These are phyloP conservation scores for Agonopterix alstromeriana DNA, from an alignment of 2,888 invertebrate genomes.

Conservation along the genomic window DNA sequence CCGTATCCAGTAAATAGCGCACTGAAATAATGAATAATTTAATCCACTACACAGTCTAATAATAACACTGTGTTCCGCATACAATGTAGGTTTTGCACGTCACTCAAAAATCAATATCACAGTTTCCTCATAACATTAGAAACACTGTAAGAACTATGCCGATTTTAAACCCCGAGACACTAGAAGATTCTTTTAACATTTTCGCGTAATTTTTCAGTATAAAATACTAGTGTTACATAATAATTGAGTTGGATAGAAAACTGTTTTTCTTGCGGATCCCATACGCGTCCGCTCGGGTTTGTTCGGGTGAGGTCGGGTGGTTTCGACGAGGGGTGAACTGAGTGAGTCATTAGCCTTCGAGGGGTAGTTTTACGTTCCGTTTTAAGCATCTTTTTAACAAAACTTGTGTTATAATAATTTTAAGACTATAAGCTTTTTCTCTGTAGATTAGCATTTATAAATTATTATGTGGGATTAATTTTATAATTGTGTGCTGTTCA, in stretches of 20 bases:
- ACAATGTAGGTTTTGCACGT: conserved; percentile 45
- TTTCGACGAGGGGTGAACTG: conserved; percentile 36
- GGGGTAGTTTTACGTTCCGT: conserved; percentile 62
- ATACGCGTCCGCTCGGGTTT: conserved; percentile 40
- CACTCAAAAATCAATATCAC: conserved; percentile 65
- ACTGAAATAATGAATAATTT: conserved; percentile 31
- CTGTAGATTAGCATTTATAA: too few species aligned
- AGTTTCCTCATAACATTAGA: conserved; percentile 26
- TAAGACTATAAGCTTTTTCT: too few species aligned
- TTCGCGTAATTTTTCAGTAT: conserved; percentile 17
- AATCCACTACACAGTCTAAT: conserved; percentile 37
- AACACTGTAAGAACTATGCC: conserved; percentile 16
- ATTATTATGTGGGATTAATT: too few species aligned
- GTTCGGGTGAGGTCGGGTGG: conserved; percentile 41
- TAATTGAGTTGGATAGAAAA: conserved; percentile 40
- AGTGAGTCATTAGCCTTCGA: conserved; percentile 61
- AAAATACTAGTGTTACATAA: conserved; percentile 60
- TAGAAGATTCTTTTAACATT: conserved; percentile 19
- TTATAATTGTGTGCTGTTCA: too few species aligned
- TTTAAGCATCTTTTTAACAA: conserved; percentile 23
- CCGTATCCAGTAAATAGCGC: neutral
- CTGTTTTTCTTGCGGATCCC: conserved; percentile 49
- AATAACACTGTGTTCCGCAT: conserved; percentile 61
- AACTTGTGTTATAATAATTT: too few species aligned
- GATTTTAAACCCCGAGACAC: conserved; percentile 5